Percentiles rank a stretch among this genome's conserved stretches.
phyloP scores from a whole-genome alignment of 1,140 invertebrate genomes.

The Platorchestia sp. region DNA sequence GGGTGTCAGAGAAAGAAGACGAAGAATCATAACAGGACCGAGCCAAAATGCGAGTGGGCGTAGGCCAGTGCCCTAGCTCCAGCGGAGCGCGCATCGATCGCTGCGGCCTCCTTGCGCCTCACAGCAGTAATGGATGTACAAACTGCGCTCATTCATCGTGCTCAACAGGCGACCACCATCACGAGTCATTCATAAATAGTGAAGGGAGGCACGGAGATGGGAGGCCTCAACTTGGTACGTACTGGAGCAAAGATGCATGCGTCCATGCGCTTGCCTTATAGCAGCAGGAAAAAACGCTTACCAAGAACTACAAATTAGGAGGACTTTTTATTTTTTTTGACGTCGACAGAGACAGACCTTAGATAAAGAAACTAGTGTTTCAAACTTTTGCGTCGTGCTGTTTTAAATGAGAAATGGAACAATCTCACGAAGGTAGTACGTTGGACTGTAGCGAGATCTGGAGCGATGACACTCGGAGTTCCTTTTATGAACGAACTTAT shows the following conservation, averaged over 20 bases:
- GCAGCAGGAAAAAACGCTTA: background rate
- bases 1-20: background rate
- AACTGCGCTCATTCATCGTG: background rate
- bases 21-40: background rate
- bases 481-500: background rate
- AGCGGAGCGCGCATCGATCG: background rate
- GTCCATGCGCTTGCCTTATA: background rate
- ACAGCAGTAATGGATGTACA: background rate
- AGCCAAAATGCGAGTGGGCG: background rate
- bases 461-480: background rate
- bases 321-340: background rate
- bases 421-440: background rate
- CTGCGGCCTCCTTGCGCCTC: background rate
- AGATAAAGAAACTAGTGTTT: background rate
- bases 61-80: background rate
- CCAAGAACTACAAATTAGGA: no score
- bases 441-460: background rate
- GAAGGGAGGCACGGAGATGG: background rate
- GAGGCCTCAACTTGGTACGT: background rate
- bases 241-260: background rate
- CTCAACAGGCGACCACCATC: background rate
- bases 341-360: background rate
- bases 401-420: background rate
- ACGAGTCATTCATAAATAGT: conserved; percentile 9
- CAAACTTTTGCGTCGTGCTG: background rate